Percentiles rank a stretch among this genome's conserved stretches.
These are phyloP conservation scores for Microtus montanus DNA, from an alignment of 2,113 vertebrate genomes.

Conservation along the genomic window DNA sequence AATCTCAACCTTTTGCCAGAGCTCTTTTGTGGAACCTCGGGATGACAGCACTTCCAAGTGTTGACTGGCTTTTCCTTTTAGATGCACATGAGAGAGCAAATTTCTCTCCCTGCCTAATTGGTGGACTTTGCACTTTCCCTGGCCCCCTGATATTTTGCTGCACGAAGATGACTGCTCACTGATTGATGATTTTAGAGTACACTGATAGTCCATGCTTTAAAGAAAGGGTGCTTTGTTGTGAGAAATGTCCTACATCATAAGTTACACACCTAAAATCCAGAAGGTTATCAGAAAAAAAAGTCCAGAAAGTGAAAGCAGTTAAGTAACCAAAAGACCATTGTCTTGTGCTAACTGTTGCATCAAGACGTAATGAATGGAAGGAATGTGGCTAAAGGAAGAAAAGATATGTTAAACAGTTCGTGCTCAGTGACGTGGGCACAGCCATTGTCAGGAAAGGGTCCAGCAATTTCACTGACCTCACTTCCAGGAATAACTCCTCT, in stretches of 20 bases:
- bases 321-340: conserved; percentile 66
- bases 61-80: conserved; percentile 24
- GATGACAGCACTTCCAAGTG: not conserved
- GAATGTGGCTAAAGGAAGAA: conserved; percentile 60
- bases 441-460: conserved; percentile 42
- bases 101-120: not conserved
- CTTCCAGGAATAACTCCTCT: conserved; percentile 52
- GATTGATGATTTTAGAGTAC: conserved; percentile 27
- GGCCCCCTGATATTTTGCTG: not conserved
- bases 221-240: conserved; percentile 22
- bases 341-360: conserved; percentile 64
- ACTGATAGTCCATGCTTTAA: not conserved
- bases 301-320: conserved; percentile 59
- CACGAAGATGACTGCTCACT: not conserved
- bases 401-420: conserved; percentile 34
- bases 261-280: conserved; percentile 53
- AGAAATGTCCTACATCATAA: conserved; percentile 65
- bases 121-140: not conserved
- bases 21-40: not conserved
- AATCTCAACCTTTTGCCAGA: not conserved
- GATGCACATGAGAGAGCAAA: not conserved
- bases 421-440: not conserved
- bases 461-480: conserved; percentile 44
- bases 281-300: conserved; percentile 70
- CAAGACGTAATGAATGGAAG: conserved; percentile 73